Conservation (phyloP, 2,113 vertebrate species). For the Engystomops pustulosus region DNA sequence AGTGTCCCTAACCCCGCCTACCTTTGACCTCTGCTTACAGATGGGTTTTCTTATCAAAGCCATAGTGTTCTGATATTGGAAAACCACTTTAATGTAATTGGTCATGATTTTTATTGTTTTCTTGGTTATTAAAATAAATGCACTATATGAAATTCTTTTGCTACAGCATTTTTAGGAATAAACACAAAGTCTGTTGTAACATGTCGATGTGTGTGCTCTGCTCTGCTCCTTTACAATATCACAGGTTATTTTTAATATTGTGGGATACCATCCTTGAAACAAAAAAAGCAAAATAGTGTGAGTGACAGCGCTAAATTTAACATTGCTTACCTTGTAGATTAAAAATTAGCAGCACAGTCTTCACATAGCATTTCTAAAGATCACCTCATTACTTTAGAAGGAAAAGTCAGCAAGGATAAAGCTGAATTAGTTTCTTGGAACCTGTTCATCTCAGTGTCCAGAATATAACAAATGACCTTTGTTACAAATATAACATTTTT, state of each 20-base stretch:
- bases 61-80: too few species aligned
- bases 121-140: too few species aligned
- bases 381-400: not conserved
- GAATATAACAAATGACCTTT: not conserved
- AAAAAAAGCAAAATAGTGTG: not conserved
- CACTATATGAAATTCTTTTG: too few species aligned
- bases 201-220: too few species aligned
- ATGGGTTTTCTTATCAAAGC: too few species aligned
- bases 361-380: constrained; percentile 1
- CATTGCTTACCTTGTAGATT: constrained; percentile 1
- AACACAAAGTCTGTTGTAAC: too few species aligned
- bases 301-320: not conserved
- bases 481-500: not conserved
- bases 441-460: not conserved
- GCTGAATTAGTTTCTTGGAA: not conserved
- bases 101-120: too few species aligned
- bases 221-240: not conserved
- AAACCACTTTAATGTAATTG: too few species aligned
- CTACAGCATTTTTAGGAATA: too few species aligned
- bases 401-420: not conserved
- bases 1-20: too few species aligned
- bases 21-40: too few species aligned
- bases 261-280: not conserved
- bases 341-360: not conserved
- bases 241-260: not conserved